These are phyloP conservation scores for Marisa cornuarietis DNA, from an alignment of 1,140 invertebrate species.

Conservation along the genomic window DNA sequence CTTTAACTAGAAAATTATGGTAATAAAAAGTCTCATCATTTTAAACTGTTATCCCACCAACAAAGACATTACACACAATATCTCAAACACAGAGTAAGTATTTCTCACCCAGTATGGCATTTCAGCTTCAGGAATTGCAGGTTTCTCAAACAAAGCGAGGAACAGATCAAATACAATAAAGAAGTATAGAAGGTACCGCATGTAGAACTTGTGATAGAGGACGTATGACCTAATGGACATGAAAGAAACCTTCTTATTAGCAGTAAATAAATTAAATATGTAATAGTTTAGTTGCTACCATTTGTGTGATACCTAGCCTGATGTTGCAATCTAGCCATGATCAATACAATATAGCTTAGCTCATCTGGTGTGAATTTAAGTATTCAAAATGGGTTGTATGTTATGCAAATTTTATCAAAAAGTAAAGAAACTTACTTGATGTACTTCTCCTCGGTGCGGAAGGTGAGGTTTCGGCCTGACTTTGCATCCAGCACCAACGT, in stretches of 20 bases:
- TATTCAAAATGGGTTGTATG: neutral
- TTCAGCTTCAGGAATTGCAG: constrained; percentile 57
- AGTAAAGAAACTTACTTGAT: constrained; percentile 57
- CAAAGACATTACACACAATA: too few relatives aligned
- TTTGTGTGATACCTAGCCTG: neutral
- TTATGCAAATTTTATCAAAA: neutral
- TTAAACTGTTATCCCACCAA: too few relatives aligned
- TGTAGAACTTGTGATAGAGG: constrained; percentile 55
- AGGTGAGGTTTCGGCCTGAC: constrained; percentile 64
- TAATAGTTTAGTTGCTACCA: neutral
- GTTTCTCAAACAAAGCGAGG: constrained; percentile 68
- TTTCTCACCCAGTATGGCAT: constrained; percentile 64
- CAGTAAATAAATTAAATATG: neutral
- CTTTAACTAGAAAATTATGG: too few relatives aligned
- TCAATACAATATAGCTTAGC: too few relatives aligned
- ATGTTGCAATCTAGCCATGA: neutral
- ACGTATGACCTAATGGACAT: constrained; percentile 55
- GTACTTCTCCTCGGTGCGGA: constrained; percentile 61
- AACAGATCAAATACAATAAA: constrained; percentile 64
- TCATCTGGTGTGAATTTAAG: neutral
- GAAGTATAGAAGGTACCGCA: constrained; percentile 60
- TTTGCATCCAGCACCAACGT: constrained; percentile 67
- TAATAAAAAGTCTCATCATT: too few relatives aligned
- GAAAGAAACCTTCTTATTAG: neutral
- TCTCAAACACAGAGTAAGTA: too few relatives aligned